Conservation (phyloP, 1,140 invertebrate genomes). For the Leptinotarsa defecta region DNA sequence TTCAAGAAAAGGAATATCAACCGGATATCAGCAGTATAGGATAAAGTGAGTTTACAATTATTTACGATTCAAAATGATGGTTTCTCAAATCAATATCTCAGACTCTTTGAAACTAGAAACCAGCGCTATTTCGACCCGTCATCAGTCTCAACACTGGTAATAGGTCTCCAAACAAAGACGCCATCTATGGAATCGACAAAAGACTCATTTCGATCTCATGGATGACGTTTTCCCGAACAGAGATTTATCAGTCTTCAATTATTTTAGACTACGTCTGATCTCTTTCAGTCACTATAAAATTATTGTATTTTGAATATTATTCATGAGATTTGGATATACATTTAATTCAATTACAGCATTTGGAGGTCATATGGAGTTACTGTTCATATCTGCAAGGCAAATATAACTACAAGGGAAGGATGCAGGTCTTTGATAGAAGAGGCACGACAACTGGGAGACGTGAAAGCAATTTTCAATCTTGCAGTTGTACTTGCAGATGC, state of each 20-base stretch:
- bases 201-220: no score
- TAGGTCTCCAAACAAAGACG: no score
- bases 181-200: no score
- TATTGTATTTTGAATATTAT: no score
- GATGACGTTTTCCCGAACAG: no score
- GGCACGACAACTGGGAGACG: slow-evolving; percentile 63
- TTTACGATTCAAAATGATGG: no score
- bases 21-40: slow-evolving; percentile 77
- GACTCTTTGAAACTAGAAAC: no score
- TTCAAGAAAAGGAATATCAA: slow-evolving; percentile 76
- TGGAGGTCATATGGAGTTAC: slow-evolving; percentile 63
- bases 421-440: slow-evolving; percentile 64
- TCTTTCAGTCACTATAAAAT: neutral
- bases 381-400: slow-evolving; percentile 58
- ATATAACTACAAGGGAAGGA: slow-evolving; percentile 59
- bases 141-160: no score
- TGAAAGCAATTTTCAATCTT: slow-evolving; percentile 81
- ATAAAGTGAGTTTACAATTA: slow-evolving; percentile 56
- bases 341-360: neutral
- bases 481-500: slow-evolving; percentile 68
- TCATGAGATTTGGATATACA: no score
- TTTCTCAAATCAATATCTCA: no score
- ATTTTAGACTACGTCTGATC: neutral
- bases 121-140: no score
- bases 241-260: no score